phyloP scores from a whole-genome alignment of 2,113 vertebrate species.

The Heptranchias perlo region DNA sequence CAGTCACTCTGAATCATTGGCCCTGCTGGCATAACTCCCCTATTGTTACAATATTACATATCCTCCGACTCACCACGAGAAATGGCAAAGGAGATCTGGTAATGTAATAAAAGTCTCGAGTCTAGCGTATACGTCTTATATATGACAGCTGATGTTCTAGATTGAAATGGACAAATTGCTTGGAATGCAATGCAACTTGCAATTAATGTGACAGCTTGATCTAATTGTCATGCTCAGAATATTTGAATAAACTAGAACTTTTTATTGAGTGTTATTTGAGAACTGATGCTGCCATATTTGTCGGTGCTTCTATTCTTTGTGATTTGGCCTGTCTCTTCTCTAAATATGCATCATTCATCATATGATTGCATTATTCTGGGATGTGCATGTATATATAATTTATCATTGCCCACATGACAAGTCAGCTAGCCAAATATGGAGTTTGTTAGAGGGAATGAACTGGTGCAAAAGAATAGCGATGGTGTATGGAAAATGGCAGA shows the following conservation, averaged over 20 bases:
- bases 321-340: slow-evolving; percentile 41
- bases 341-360: slow-evolving; percentile 50
- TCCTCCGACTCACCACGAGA: background rate
- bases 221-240: background rate
- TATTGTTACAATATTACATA: background rate
- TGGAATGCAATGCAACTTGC: background rate
- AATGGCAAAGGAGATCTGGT: background rate
- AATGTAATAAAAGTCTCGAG: background rate
- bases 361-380: background rate
- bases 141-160: background rate
- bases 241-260: background rate
- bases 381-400: slow-evolving; percentile 47
- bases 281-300: background rate
- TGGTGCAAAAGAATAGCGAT: background rate
- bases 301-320: slow-evolving; percentile 42
- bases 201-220: background rate
- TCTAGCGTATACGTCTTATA: background rate
- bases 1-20: background rate
- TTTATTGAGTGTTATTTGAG: background rate
- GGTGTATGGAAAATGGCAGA: background rate
- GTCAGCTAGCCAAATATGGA: slow-evolving; percentile 34
- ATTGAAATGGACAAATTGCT: no score
- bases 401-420: slow-evolving; percentile 42
- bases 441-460: background rate
- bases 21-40: background rate